A percentile compares a stretch with the other conserved stretches of the same genome.
These are phyloP conservation scores for Mamestra configurata DNA, from an alignment of 1,140 invertebrate species.

Conservation along the genomic window DNA sequence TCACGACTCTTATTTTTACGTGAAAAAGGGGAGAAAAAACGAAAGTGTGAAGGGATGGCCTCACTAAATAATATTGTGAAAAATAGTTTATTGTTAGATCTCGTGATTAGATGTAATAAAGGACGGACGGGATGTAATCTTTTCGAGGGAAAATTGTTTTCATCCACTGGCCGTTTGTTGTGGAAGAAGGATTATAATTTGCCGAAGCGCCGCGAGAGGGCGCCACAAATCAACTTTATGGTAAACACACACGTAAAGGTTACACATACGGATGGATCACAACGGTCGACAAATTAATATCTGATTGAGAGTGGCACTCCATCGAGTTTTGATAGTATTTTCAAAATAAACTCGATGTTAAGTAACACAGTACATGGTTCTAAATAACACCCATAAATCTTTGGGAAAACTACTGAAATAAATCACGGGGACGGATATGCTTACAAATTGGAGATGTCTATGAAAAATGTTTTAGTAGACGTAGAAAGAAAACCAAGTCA, in stretches of 20 bases:
- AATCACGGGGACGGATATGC: slow-evolving; percentile 29
- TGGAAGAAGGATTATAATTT: slow-evolving; percentile 77
- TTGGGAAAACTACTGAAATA: slow-evolving; percentile 19
- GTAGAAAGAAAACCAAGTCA: slow-evolving; percentile 5
- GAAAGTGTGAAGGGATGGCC: slow-evolving; percentile 76
- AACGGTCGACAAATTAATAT: slow-evolving; percentile 14
- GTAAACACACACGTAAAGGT: slow-evolving; percentile 34
- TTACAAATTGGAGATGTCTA: slow-evolving; percentile 24
- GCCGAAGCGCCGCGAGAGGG: slow-evolving; percentile 45
- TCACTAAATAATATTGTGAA: slow-evolving; percentile 83
- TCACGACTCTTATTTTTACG: slow-evolving; percentile 77
- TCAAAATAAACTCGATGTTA: not conserved
- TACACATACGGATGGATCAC: not conserved
- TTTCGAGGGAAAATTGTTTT: slow-evolving; percentile 81
- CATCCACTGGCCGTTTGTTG: slow-evolving; percentile 70
- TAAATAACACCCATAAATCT: slow-evolving; percentile 17
- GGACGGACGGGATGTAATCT: slow-evolving; percentile 79
- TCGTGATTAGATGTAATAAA: slow-evolving; percentile 85
- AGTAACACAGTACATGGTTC: slow-evolving; percentile 13
- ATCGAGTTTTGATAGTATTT: slow-evolving; percentile 27
- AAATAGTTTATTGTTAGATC: slow-evolving; percentile 85
- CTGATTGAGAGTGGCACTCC: slow-evolving; percentile 11
- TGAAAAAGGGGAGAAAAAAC: slow-evolving; percentile 76
- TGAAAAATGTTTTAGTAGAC: slow-evolving; percentile 20
- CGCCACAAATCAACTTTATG: slow-evolving; percentile 47